Conservation (phyloP, 2,888 invertebrate species). For the Julus scanicus region DNA sequence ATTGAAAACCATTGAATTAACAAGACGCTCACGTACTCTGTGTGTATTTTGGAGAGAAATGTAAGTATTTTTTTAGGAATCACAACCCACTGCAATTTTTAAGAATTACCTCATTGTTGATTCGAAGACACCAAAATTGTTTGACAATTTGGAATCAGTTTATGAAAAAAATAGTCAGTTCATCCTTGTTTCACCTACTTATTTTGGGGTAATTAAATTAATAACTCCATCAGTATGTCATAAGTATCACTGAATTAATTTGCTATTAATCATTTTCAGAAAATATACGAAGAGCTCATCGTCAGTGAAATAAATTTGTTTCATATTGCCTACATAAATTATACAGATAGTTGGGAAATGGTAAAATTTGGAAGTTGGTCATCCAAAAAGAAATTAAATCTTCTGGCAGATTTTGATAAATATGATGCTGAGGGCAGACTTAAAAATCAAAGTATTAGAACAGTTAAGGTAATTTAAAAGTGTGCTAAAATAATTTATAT, state of each 20-base stretch:
- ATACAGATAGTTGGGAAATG: not conserved
- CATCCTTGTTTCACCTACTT: not conserved
- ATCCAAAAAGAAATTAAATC: not conserved
- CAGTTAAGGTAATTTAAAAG: not conserved
- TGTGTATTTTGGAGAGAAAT: not conserved
- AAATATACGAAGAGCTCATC: not conserved
- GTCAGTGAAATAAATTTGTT: not conserved
- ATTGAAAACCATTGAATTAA: not conserved
- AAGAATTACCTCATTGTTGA: not conserved
- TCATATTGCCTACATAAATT: not conserved
- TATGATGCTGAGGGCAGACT: not conserved
- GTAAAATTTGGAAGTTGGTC: not conserved
- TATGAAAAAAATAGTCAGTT: not conserved
- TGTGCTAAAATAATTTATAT: not conserved
- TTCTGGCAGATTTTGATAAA: not conserved
- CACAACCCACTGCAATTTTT: not conserved
- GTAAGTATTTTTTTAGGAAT: not conserved
- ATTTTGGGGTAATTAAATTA: not conserved
- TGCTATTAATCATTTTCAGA: not conserved
- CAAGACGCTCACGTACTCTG: not conserved
- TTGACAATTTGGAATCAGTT: not conserved
- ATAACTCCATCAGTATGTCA: not conserved
- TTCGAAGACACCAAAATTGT: not conserved
- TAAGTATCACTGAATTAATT: not conserved
- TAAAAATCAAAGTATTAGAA: not conserved